Conservation (phyloP, 2,113 vertebrate species). For the Cichladusa arquata region DNA sequence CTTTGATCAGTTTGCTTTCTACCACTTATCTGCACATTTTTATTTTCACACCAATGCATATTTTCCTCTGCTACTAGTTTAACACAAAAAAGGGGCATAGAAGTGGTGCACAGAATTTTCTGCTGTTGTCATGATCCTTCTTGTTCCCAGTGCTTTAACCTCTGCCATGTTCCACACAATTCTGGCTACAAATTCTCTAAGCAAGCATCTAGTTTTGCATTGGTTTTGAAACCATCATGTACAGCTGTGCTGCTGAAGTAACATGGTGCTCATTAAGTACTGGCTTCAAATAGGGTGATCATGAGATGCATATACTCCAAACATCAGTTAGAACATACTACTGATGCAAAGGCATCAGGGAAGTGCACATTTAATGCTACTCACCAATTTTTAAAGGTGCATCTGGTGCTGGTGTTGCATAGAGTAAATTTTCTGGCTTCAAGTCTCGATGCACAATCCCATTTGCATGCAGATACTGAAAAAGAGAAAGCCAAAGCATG, state of each 20-base stretch:
- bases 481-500: not conserved
- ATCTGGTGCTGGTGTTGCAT: constrained; percentile 85
- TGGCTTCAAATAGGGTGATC: not conserved
- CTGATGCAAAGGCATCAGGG: not conserved
- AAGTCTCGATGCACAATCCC: constrained; percentile 88
- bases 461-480: constrained; percentile 87
- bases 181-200: not conserved
- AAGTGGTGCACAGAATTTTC: not conserved
- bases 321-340: not conserved
- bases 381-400: constrained; percentile 88
- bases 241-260: not conserved
- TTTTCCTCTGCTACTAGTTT: not conserved
- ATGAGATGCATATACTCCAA: not conserved
- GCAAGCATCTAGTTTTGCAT: not conserved
- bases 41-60: not conserved
- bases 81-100: not conserved
- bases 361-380: not conserved
- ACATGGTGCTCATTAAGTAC: not conserved
- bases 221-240: not conserved
- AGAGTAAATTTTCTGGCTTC: constrained; percentile 88
- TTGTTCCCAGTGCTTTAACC: not conserved
- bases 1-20: not conserved
- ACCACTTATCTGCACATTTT: not conserved
- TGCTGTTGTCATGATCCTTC: not conserved
- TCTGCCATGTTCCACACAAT: accelerated